Conservation (phyloP, 2,113 vertebrate species). For the Malurus alboscapulatus region DNA sequence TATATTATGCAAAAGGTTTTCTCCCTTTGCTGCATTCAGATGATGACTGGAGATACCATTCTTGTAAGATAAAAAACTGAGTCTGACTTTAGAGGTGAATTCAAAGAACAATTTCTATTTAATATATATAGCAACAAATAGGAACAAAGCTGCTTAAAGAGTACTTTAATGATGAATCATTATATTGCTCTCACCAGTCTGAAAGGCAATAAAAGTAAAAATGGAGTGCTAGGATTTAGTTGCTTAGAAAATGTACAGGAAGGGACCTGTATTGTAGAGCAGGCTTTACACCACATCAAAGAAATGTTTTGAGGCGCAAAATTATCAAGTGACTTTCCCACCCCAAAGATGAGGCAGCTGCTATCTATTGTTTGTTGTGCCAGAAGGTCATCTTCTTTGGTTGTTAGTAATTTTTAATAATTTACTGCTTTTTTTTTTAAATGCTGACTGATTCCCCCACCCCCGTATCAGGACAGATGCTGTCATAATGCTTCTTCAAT, state of each 20-base stretch:
- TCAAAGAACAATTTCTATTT: slow-evolving; percentile 42
- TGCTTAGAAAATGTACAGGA: background rate
- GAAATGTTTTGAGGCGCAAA: background rate
- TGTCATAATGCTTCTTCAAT: background rate
- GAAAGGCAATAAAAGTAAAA: slow-evolving; percentile 51
- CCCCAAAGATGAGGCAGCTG: background rate
- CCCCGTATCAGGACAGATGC: background rate
- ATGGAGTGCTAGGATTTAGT: slow-evolving; percentile 39
- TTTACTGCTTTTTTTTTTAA: background rate
- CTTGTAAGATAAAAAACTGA: slow-evolving; percentile 1
- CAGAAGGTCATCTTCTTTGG: background rate
- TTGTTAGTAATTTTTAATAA: background rate
- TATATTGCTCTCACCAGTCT: slow-evolving; percentile 30
- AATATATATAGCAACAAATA: slow-evolving; percentile 54
- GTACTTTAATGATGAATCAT: slow-evolving; percentile 59
- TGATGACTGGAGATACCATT: slow-evolving; percentile 19
- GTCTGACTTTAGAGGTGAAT: slow-evolving; percentile 48
- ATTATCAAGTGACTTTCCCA: background rate
- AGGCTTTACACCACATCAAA: background rate
- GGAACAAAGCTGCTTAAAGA: slow-evolving; percentile 53
- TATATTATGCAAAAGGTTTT: slow-evolving; percentile 32
- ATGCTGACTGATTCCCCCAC: background rate
- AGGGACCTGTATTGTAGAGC: background rate
- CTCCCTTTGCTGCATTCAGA: slow-evolving; percentile 26
- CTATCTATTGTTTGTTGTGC: background rate